Evolutionary conservation across 2,797 vertebrate genomes (phyloP), one percentile per base, ranked within the genome.

Genomic region (Darevskia nairensis): DNA sequence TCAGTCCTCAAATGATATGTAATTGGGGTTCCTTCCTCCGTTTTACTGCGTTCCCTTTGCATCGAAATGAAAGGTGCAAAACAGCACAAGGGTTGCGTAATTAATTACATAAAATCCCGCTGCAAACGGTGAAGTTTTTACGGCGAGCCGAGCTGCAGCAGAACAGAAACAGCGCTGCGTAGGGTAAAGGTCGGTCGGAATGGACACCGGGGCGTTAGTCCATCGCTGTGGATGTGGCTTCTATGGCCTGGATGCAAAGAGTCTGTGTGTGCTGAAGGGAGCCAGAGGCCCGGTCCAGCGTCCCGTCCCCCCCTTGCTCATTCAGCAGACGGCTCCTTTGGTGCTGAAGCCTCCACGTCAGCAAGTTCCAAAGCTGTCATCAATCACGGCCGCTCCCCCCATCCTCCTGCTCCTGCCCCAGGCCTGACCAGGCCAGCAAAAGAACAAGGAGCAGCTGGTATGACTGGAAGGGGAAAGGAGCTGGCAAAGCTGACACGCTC

Each of bases 381-480:
- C 86, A 50, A 88, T 88, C 86, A 83, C 2, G 61, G 32, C 74
- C 2, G 72, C 61, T 66, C 35, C 17, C 68, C 44, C 41, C 61
- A 7, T 35, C 55, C 71, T 83, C 68, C 86, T 68, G 86, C 80
- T 76, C 2, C 44, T 25, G 32, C 81, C 87, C 74, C 46, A 8
- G 87, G 87, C 81, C 75, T 8, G 81, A 21, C 87, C 81, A 84
- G 81, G 81, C 87, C 75, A 84, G 87, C 87, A 84, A 71, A 88
- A 88, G 81, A 17, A 55, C 74, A 44, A 9, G 32, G 61, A 84
- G 81, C 87, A 84, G 80, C 87, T 88, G 86, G 61, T 77, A 8
- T 10, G 86, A 32, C 86, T 29, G n/a, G 86, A 82, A 79, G 32
- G 50, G 81, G 81, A 75, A 23, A 15, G 25, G 2, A 19, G 25